These are phyloP conservation scores for Phocoena sinus DNA, from an alignment of 2,113 vertebrate genomes.

Conservation along the genomic window DNA sequence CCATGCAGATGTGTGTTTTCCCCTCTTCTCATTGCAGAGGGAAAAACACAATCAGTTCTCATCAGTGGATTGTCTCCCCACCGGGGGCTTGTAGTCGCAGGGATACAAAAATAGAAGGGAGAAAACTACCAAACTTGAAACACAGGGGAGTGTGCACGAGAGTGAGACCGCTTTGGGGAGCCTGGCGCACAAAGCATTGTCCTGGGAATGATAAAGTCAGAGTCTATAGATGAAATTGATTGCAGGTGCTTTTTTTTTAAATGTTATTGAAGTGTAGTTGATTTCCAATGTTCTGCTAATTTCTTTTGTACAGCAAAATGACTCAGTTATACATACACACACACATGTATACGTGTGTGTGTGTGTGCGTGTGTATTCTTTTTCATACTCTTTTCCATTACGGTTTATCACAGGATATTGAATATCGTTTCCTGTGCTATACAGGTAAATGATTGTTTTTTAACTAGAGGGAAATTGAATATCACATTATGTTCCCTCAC, in stretches of 20 bases:
- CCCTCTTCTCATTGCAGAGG: neutral
- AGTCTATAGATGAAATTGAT: neutral
- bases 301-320: neutral
- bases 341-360: too few relatives aligned
- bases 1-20: too few relatives aligned
- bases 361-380: neutral
- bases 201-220: neutral
- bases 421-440: too few relatives aligned
- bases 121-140: neutral
- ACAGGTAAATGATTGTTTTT: neutral
- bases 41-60: too few relatives aligned
- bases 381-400: too few relatives aligned
- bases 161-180: rapidly evolving
- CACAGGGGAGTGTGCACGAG: rapidly evolving
- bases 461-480: neutral
- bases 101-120: rapidly evolving
- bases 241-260: neutral
- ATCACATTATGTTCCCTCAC: rapidly evolving
- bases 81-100: rapidly evolving
- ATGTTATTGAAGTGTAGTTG: neutral
- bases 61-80: rapidly evolving
- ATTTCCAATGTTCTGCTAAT: neutral
- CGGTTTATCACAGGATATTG: too few relatives aligned
- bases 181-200: neutral
- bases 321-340: neutral